Percentiles rank a stretch among this genome's conserved stretches.
Conservation (phyloP, 2,797 vertebrate species). For the Argya squamiceps region DNA sequence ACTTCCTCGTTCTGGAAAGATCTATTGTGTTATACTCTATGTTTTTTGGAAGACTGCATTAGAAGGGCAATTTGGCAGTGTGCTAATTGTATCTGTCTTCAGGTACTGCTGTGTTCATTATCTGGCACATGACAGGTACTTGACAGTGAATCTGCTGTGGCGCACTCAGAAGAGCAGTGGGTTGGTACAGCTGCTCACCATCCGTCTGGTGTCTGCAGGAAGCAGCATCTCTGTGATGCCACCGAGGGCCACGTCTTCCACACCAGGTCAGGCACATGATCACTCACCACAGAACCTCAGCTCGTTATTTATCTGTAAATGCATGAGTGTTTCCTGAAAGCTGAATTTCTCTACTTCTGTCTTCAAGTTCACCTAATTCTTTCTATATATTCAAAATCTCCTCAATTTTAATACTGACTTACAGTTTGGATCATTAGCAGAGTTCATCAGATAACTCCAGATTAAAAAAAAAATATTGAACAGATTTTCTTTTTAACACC, state of each 20-base stretch:
- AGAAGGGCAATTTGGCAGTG: not conserved
- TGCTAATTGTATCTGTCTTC: not conserved
- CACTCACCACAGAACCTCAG: not conserved
- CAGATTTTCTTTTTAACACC: not conserved
- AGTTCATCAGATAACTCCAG: not conserved
- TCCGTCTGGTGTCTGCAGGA: not conserved
- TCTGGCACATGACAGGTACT: not conserved
- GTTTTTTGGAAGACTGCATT: not conserved
- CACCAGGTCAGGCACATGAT: rapidly evolving
- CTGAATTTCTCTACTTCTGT: not conserved
- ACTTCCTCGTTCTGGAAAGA: not conserved
- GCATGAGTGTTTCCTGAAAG: not conserved
- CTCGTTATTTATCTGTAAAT: not conserved
- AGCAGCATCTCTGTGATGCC: not conserved
- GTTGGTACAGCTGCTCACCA: not conserved
- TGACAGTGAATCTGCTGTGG: not conserved
- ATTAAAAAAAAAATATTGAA: not conserved
- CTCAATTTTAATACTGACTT: not conserved
- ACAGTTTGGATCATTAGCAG: not conserved
- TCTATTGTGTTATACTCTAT: not conserved
- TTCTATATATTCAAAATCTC: not conserved
- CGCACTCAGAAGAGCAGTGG: not conserved
- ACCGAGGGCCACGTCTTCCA: rapidly evolving
- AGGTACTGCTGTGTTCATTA: not conserved
- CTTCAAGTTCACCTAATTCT: not conserved